Base-by-base conservation (phyloP, 1,140 invertebrate genomes). In the Drosophila yakuba region DNA sequence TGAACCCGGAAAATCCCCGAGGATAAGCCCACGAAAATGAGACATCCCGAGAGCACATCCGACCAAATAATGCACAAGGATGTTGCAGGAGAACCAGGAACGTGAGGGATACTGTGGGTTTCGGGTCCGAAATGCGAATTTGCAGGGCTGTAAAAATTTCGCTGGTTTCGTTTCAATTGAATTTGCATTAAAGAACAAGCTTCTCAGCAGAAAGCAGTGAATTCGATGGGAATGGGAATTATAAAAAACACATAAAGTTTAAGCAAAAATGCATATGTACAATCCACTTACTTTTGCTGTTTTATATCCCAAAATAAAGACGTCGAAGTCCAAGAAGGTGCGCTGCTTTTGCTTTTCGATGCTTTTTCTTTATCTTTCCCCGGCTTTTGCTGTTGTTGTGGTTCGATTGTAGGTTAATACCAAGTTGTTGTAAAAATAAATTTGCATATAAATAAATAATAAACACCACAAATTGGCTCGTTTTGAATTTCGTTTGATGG, bases 391-490 rank as follows among this genome's bases (percentile, higher is more conserved):
- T 20, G 20, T 36, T 68, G 44, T 51, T 61, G 57, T 67, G 66
- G 8, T 61, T 79, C 38, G n/a, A 58, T 64, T 76, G 62, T 78
- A 79, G 82, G 79, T 88, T 86, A 88, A 88, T 88, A 76, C 75
- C 74, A 88, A 86, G 67, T 88, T 73, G 79, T 88, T 82, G 78
- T 85, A 44, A 78, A 82, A 78, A 82, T 82, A 68, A 82, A 86
- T 86, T 82, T 76, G 71, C 79, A 88, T 88, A 73, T 48, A 74
- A 78, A 88, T 82, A 79, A 83, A 83, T 83, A 88, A 62, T 82
- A 54, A 78, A 63, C 56, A 56, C 38, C 50, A 36, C 55, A 64
- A 56, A 48, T 50, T 51, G 35, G 64, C 44, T 67, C 63, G 51
- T 20, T 50, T 56, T 48, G 2, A 39, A 32, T 45, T 20, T 51